Conservation (phyloP, 1,140 invertebrate genomes). For the Drosophila pectinifera region DNA sequence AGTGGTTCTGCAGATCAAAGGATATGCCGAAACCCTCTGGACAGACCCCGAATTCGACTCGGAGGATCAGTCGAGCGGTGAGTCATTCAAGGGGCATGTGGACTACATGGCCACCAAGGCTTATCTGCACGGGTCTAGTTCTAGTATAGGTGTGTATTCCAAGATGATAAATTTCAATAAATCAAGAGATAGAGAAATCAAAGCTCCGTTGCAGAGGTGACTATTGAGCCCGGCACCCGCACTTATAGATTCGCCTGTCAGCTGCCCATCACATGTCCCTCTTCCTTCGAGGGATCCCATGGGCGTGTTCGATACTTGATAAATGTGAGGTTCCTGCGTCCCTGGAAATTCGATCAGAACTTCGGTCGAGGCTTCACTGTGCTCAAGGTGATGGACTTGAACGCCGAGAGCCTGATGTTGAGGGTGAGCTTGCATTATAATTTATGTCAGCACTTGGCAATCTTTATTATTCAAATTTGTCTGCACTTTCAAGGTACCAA, state of each 20-base stretch:
- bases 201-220: constrained; percentile 33
- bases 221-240: constrained; percentile 85
- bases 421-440: constrained; percentile 68
- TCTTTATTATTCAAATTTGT: background rate
- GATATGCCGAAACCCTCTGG: constrained; percentile 70
- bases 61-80: constrained; percentile 33
- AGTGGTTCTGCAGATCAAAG: constrained; percentile 64
- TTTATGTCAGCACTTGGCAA: too few relatives aligned
- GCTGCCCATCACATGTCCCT: constrained; percentile 87
- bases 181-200: constrained; percentile 2
- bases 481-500: constrained; percentile 53
- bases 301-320: constrained; percentile 89
- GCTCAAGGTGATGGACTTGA: constrained; percentile 90
- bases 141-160: constrained; percentile 41
- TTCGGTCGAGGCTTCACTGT: constrained; percentile 90
- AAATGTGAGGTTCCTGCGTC: constrained; percentile 88
- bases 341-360: constrained; percentile 91
- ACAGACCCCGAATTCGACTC: constrained; percentile 36
- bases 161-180: constrained; percentile 11
- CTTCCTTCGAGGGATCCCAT: constrained; percentile 90
- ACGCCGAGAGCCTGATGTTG: constrained; percentile 85
- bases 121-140: constrained; percentile 55
- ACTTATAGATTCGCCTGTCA: constrained; percentile 87
- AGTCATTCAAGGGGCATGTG: constrained; percentile 64
- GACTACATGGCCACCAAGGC: constrained; percentile 73